These are phyloP conservation scores for Nephila pilipes DNA, from an alignment of 1,140 invertebrate species.

Conservation along the genomic window DNA sequence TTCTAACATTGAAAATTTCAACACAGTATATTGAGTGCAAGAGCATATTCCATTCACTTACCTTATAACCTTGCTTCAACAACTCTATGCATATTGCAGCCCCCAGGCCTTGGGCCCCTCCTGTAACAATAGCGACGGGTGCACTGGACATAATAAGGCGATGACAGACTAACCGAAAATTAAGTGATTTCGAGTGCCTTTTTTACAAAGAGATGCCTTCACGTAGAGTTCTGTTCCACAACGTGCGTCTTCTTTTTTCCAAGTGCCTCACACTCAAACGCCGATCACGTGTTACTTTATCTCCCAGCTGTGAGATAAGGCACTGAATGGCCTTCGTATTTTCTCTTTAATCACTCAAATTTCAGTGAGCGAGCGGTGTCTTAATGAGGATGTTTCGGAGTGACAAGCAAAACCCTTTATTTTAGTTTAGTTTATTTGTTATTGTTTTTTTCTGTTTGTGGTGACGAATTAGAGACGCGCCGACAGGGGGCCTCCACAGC, in stretches of 20 bases:
- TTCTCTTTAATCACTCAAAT: conserved; percentile 34
- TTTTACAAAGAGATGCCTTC: too few relatives aligned
- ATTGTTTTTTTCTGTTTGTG: neutral
- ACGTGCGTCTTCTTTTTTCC: neutral
- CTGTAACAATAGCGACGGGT: conserved; percentile 86
- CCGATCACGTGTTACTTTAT: neutral
- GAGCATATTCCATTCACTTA: conserved; percentile 80
- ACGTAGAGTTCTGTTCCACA: too few relatives aligned
- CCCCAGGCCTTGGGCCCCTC: conserved; percentile 88
- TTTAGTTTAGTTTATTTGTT: neutral
- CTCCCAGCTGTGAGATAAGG: neutral
- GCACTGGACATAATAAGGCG: neutral
- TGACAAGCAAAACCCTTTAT: neutral
- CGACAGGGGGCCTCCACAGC: neutral
- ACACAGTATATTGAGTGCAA: neutral
- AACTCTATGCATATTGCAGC: conserved; percentile 86
- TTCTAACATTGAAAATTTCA: neutral
- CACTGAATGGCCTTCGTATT: neutral
- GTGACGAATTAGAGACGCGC: neutral
- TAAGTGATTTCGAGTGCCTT: too few relatives aligned
- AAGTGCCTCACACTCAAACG: neutral
- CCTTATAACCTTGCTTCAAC: conserved; percentile 87
- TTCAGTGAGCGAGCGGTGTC: neutral
- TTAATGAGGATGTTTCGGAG: conserved; percentile 15
- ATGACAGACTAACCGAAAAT: too few relatives aligned